Base-by-base conservation (phyloP, 2,888 invertebrate species). In the Himalopsyche tibetana region DNA sequence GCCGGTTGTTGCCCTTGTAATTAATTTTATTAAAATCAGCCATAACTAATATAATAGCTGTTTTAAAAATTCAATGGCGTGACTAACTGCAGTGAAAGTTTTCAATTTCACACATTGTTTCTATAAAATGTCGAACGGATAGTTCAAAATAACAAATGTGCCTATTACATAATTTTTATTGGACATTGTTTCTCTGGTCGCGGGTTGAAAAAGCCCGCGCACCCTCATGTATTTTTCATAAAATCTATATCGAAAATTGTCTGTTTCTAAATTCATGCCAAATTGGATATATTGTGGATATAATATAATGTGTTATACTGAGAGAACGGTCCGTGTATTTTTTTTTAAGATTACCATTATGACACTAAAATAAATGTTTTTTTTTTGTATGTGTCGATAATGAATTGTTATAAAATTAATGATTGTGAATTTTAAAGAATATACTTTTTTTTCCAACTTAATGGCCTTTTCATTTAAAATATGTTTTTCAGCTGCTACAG, bases 321-420 rank as follows among this genome's bases (percentile, higher is more conserved):
- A 51, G 51, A 51, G 51, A 15, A 45, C 9, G 15, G 15, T 51
- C 51, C 51, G 15, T 51, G 51, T 51, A 15, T 15, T 51, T 51
- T 51, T 51, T 28, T 42, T 74, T 63, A 9, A 19, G n/a, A 63
- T 63, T 63, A 63, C 28, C 11, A 19, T 63, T n/a, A 63, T 63
- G 63, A 19, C 28, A 63, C 63, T 63, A 3, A 28, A 51, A 51
- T 51, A 15, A 51, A 45, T 45, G 45, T 45, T 11, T 74, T 74
- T 74, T 28, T 74, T 74, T 36, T 36, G 74, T 74, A 38, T 36
- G 15, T 38, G 38, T 74, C 69, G 15, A 36, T 69, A 69, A 69
- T 74, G 74, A 28, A 74, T 36, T 74, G 74, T 74, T 74, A 74
- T 74, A 38, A n/a, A 36, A 74, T 74, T n/a, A 74, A 74, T 74